Evolutionary conservation across 2,113 vertebrate species (phyloP), one percentile per base, ranked within the genome.

Genomic region (Corydoras sp.): DNA sequence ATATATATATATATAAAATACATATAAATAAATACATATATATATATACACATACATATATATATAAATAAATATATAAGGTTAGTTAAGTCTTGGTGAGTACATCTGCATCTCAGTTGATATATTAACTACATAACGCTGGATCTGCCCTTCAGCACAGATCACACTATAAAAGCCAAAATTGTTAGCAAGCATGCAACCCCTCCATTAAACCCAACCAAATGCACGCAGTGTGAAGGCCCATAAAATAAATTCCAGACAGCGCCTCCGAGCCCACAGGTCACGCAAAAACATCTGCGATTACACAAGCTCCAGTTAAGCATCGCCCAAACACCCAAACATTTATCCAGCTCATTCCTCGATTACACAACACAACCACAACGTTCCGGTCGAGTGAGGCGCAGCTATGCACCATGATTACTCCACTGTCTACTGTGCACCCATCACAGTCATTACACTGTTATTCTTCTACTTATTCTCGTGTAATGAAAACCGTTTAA

Each of bases 271-370:
- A 24, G 18, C 1, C 35, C 48, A 61, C 54, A 32, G 30, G 13
- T 58, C 68, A 53, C 8, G 5, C 4, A 55, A 65, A 11, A 65
- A 77, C 66, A 70, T 69, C 56, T 77, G 9, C 5, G 6, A 50
- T 60, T 68, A 30, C 15, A 51, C 48, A 69, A 70, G 30, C 11
- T 73, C 29, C 11, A 70, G 31, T 29, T 58, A 62, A 11, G 2
- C 35, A 65, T 61, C 18, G 1, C 6, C 9, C 58, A 30, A 24
- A 31, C 10, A 73, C 49, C 29, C 49, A 61, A 54, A 67, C 49
- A 53, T 67, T 73, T 68, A 53, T 67, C 29, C 53, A 13, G 13
- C 35, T 62, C 55, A 56, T 65, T 65, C 35, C 51, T 61, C 50
- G 58, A 66, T 61, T 65, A 62, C 50, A 65, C 55, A 69, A 63